Evolutionary conservation across 2,888 invertebrate species (phyloP).

Genomic region (Axea sp.): DNA sequence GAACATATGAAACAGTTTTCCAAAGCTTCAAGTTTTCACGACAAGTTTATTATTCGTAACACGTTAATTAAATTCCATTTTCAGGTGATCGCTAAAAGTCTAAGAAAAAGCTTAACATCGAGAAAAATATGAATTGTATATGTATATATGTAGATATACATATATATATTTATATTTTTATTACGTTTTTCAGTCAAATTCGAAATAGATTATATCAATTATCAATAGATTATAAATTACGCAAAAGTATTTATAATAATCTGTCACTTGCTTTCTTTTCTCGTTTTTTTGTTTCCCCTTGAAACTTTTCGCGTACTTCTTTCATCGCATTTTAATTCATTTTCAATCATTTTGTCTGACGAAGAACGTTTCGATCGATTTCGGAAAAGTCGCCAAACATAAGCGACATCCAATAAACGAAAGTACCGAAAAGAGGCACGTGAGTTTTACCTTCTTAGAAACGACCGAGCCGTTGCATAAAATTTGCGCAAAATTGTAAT

Average conservation of each 20-base stretch:
- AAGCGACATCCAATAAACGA: conserved; percentile 41
- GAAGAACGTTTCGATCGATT: conserved; percentile 52
- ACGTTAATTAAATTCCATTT: conserved; percentile 60
- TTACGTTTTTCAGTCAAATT: conserved; percentile 75
- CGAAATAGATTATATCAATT: conserved; percentile 68
- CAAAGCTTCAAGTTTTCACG: conserved; percentile 22
- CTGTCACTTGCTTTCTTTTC: conserved; percentile 8
- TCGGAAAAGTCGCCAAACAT: conserved; percentile 70
- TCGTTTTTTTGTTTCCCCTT: conserved; percentile 15
- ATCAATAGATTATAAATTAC: conserved; percentile 67
- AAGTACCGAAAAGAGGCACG: conserved; percentile 62
- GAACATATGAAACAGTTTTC: conserved; percentile 2
- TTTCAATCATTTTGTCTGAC: conserved; percentile 8
- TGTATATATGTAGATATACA: conserved; percentile 63
- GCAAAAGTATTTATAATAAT: conserved; percentile 64
- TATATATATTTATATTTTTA: conserved; percentile 33
- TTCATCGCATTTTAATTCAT: too few relatives aligned
- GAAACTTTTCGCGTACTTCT: too few relatives aligned
- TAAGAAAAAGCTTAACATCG: conserved; percentile 77
- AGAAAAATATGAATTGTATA: conserved; percentile 77
- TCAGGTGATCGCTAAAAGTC: conserved; percentile 68
- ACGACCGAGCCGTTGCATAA: conserved; percentile 68
- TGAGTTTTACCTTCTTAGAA: conserved; percentile 51
- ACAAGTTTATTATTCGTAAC: conserved; percentile 29
- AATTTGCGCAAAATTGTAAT: conserved; percentile 74